These are phyloP conservation scores for Hyperoplus lanceolatus DNA, from an alignment of 2,797 vertebrate species.

Conservation along the genomic window DNA sequence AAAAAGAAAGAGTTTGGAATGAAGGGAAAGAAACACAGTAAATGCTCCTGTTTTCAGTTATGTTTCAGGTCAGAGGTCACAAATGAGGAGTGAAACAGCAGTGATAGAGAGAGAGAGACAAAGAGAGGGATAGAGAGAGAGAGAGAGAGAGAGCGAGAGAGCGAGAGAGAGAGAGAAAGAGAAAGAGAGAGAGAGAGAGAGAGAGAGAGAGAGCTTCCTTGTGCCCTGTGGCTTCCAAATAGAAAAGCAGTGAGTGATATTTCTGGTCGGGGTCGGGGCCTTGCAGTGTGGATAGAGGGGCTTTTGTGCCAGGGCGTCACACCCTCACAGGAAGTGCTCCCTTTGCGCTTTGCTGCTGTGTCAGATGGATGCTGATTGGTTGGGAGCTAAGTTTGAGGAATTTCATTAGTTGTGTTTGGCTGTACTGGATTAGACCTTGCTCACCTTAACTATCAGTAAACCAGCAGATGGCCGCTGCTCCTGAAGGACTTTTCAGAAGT, in stretches of 20 bases:
- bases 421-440: constrained; percentile 41
- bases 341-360: constrained; percentile 56
- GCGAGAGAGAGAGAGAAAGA: constrained; percentile 28
- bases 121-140: constrained; percentile 32
- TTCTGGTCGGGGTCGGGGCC: constrained; percentile 56
- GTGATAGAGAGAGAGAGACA: constrained; percentile 15
- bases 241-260: constrained; percentile 74
- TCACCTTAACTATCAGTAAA: constrained; percentile 50
- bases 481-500: neutral
- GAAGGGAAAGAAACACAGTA: constrained; percentile 16
- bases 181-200: constrained; percentile 32
- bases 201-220: constrained; percentile 27
- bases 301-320: constrained; percentile 77
- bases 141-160: constrained; percentile 32
- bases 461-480: constrained; percentile 3
- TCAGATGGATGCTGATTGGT: constrained; percentile 48
- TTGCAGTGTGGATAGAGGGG: constrained; percentile 62
- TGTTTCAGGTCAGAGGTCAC: constrained; percentile 62
- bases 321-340: constrained; percentile 75
- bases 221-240: constrained; percentile 49
- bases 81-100: constrained; percentile 35
- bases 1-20: too few species aligned
- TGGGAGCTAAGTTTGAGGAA: constrained; percentile 54
- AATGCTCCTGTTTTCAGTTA: constrained; percentile 53
- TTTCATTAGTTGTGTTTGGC: constrained; percentile 65